phyloP scores from a whole-genome alignment of 1,140 invertebrate genomes.

The Pteromalus puparum region DNA sequence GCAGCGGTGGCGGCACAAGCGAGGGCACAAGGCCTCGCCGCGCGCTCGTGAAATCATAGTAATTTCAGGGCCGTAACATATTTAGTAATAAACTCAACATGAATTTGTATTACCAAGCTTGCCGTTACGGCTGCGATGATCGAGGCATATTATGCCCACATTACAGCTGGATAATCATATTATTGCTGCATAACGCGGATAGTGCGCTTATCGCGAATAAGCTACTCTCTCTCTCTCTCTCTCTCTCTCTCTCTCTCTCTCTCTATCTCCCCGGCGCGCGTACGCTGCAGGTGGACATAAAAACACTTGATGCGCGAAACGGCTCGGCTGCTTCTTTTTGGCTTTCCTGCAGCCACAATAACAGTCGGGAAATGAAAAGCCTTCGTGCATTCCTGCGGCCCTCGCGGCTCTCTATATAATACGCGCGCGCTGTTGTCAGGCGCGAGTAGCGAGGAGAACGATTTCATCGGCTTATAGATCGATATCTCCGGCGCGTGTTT shows the following conservation, averaged over 20 bases:
- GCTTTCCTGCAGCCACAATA: background rate
- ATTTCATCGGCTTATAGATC: constrained; percentile 60
- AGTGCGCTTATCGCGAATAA: constrained; percentile 39
- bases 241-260: no score
- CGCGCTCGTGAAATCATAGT: constrained; percentile 27
- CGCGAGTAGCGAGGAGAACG: constrained; percentile 6
- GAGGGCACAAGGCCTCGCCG: background rate
- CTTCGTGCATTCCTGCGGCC: constrained; percentile 30
- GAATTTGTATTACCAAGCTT: constrained; percentile 47
- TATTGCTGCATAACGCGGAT: constrained; percentile 38
- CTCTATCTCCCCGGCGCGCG: background rate
- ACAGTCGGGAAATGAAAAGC: background rate
- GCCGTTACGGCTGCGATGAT: constrained; percentile 20
- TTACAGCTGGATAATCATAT: constrained; percentile 52
- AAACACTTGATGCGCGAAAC: constrained; percentile 16
- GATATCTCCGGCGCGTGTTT: constrained; percentile 64
- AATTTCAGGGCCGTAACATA: constrained; percentile 38
- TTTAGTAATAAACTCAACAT: constrained; percentile 49
- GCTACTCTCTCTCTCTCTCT: constrained; percentile 17
- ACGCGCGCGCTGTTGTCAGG: background rate
- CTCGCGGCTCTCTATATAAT: background rate
- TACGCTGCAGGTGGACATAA: constrained; percentile 16
- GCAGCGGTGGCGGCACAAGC: background rate
- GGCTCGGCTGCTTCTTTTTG: constrained; percentile 1
- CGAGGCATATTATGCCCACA: constrained; percentile 41